Base-by-base conservation (phyloP, 2,888 invertebrate genomes). In the Eupithecia insigniata region DNA sequence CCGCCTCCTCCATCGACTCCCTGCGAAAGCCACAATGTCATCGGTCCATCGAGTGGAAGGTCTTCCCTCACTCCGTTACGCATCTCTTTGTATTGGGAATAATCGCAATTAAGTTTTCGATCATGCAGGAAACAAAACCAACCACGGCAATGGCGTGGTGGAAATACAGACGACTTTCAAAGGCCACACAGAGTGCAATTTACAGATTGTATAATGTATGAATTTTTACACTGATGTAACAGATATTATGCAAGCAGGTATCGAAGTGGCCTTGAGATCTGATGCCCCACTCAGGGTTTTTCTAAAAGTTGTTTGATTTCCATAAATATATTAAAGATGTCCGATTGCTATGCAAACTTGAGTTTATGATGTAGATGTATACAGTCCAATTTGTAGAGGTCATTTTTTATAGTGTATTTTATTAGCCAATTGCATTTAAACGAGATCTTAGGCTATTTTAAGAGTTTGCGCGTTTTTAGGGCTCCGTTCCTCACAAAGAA, bases 171-270 rank as follows among this genome's bases (percentile, higher is more conserved):
- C 46, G 43, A 43, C 55, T 55, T 26, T 51, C 1, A 51, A 22
- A 51, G 22, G 26, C 12, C 10, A 22, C n/a, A 26, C 55, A 26
- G 55, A 55, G 4, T 26, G 55, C 55, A 62, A 62, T 62, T n/a
- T n/a, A 62, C 61, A 22, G 22, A 64, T 64, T 64, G 64, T 62
- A 62, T 62, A 62, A 62, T 64, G 64, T 39, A 64, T 64, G 36
- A 36, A 64, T 64, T 34, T 61, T 60, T 43, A 32, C 32, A 46
- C 60, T 61, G 39, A 61, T 39, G 43, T 61, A 28, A 64, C 22
- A 34, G 28, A 18, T 18, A 16, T 51, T 64, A 64, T 64, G 36
- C n/a, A 64, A 64, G 22, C 26, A 36, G 22, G 7, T 18, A 18
- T 22, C 12, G 14, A 55, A 22, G 7, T 64, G 36, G 36, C 64